Percentiles rank a stretch among this genome's conserved stretches.
Conservation (phyloP, 92 coral and sea anemone genomes). For the Palythoa grandiflora region DNA sequence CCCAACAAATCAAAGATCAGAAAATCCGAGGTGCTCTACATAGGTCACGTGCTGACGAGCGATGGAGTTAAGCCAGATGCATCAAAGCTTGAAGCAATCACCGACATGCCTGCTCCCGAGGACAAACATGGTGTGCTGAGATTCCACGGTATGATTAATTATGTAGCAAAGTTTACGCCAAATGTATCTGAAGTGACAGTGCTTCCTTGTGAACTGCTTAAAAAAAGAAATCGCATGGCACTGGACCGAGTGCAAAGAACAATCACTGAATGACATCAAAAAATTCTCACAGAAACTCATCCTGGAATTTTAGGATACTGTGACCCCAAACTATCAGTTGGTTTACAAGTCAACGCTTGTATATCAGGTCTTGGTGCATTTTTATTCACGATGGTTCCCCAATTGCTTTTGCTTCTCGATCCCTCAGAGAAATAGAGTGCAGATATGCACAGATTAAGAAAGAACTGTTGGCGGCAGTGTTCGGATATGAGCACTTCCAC, state of each 20-base stretch:
- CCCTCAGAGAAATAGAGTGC: neutral
- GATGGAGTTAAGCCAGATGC: slow-evolving; percentile 58
- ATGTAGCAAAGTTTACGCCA: no score
- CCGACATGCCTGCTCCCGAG: no score
- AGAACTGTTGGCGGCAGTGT: neutral
- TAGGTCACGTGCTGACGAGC: slow-evolving; percentile 51
- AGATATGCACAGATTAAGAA: neutral
- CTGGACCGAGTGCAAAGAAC: neutral
- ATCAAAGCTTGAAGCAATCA: slow-evolving; percentile 47
- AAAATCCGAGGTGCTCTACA: slow-evolving; percentile 51
- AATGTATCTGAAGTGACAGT: no score
- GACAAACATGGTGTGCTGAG: no score
- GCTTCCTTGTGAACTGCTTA: neutral
- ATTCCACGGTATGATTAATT: no score
- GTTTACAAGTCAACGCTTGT: neutral
- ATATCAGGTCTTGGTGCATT: neutral
- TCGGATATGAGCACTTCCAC: neutral
- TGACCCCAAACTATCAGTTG: neutral
- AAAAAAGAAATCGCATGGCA: no score
- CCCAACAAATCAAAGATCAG: slow-evolving; percentile 32
- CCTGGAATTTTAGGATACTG: neutral
- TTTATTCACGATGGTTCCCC: neutral
- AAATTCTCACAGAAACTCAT: no score
- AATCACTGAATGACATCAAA: neutral
- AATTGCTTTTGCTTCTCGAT: neutral